Evolutionary conservation across 2,888 invertebrate species (phyloP), one percentile per base, ranked within the genome.

Genomic region (Meloe dianella): DNA sequence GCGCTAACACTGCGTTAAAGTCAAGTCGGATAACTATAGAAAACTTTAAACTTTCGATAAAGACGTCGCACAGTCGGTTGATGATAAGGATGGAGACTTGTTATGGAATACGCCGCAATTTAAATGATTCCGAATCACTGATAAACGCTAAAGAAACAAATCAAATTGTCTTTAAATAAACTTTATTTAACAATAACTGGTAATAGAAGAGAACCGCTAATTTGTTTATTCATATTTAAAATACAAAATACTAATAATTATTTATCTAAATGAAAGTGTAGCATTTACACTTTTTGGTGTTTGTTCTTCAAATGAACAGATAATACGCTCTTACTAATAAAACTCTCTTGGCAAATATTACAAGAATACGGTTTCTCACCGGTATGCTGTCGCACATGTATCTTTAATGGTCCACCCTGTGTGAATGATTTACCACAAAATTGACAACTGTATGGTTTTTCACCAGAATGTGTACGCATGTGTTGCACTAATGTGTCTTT

Each of bases 371-470:
- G 81, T 65, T 78, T 73, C 62, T 81, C 80, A 5, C 80, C 80
- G 7, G 78, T 83, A 72, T 86, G 86, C 32, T 77, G 78, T 35
- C 81, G 73, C 61, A 80, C 77, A 65, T 82, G 81, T 60, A 80
- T 75, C 8, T 76, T 74, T 51, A 81, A 65, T 74, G 73, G 17
- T 73, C 77, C 62, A 77, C 79, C 62, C 75, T 79, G 65, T 22
- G 86, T 86, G 79, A 87, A 88, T 0, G 86, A 86, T 76, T 88
- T 88, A 58, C 86, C 76, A 61, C 81, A 81, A 6, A 76, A 72
- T n/a, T 70, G 71, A 61, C 80, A 80, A n/a, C 68, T 66, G 54
- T 78, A 78, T 0, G 80, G 78, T 51, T 77, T 77, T 32, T 79
- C 77, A 0, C 78, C 77, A 0, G 78, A 78, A 61, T 80, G 79